Percentiles rank a stretch among this genome's conserved stretches.
Conservation (phyloP, 2,113 vertebrate species). For the Falco punctatus region DNA sequence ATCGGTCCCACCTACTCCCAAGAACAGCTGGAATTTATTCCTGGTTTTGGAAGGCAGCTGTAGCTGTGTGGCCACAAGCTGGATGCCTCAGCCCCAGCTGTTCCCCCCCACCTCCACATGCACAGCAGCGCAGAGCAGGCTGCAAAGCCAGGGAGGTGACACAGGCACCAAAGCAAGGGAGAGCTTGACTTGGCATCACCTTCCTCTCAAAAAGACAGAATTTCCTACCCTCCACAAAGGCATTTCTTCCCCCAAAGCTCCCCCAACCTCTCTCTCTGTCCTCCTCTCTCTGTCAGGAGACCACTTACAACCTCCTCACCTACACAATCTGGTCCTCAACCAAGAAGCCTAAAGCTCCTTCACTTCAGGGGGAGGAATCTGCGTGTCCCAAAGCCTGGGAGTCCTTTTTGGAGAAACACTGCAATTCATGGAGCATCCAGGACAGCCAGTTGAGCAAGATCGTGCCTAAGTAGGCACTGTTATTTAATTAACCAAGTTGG, state of each 20-base stretch:
- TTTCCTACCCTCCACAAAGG: background rate
- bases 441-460: slow-evolving; percentile 20
- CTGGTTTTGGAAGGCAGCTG: background rate
- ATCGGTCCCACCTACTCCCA: background rate
- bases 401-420: background rate
- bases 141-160: background rate
- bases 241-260: background rate
- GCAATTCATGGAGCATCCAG: background rate
- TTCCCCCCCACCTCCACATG: fast-evolving
- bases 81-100: background rate
- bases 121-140: background rate
- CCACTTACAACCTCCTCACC: background rate
- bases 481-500: slow-evolving; percentile 40
- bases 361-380: background rate
- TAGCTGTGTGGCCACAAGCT: background rate
- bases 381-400: background rate
- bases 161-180: background rate
- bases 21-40: background rate
- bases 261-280: background rate
- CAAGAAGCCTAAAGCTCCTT: background rate
- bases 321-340: background rate
- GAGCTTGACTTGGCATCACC: background rate
- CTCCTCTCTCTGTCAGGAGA: background rate
- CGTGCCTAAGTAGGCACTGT: background rate
- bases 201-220: background rate